Percentiles rank a stretch among this genome's conserved stretches.
Conservation (phyloP, 2,113 vertebrate species). For the Phrynosoma platyrhinos region DNA sequence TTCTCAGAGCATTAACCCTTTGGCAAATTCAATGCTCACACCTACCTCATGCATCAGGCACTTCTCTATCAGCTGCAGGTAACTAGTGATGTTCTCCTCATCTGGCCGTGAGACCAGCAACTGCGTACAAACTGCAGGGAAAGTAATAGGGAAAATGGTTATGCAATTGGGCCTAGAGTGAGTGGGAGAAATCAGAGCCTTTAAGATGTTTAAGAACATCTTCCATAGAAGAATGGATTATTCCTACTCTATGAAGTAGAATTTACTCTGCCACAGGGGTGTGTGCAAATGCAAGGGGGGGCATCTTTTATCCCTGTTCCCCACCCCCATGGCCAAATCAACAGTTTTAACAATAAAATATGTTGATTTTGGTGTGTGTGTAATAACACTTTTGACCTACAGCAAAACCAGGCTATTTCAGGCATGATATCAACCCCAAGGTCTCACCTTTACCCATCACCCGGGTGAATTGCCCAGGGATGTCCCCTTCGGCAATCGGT, state of each 20-base stretch:
- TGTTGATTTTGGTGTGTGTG: too few relatives aligned
- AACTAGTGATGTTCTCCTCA: conserved; percentile 94
- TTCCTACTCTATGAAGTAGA: background rate
- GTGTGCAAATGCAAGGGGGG: too few relatives aligned
- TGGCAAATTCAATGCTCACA: rapidly evolving
- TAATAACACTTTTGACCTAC: too few relatives aligned
- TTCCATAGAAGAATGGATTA: background rate
- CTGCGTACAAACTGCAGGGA: conserved; percentile 89
- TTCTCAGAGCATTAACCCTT: rapidly evolving
- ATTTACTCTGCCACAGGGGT: too few relatives aligned
- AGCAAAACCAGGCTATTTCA: too few relatives aligned
- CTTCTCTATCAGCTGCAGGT: conserved; percentile 95
- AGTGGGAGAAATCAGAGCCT: background rate
- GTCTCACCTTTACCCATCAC: conserved; percentile 94
- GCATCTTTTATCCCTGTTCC: too few relatives aligned
- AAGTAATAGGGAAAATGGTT: background rate
- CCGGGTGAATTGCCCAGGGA: conserved; percentile 93
- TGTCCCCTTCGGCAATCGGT: conserved; percentile 90
- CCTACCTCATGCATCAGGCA: conserved; percentile 91
- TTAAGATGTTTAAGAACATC: background rate
- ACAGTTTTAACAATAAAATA: too few relatives aligned
- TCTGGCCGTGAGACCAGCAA: conserved; percentile 93
- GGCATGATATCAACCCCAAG: background rate
- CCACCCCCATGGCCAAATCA: too few relatives aligned
- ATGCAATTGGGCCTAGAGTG: background rate